Evolutionary conservation across 2,888 invertebrate species (phyloP), one percentile per base, ranked within the genome.

Genomic region (Willowsia nigromaculata): DNA sequence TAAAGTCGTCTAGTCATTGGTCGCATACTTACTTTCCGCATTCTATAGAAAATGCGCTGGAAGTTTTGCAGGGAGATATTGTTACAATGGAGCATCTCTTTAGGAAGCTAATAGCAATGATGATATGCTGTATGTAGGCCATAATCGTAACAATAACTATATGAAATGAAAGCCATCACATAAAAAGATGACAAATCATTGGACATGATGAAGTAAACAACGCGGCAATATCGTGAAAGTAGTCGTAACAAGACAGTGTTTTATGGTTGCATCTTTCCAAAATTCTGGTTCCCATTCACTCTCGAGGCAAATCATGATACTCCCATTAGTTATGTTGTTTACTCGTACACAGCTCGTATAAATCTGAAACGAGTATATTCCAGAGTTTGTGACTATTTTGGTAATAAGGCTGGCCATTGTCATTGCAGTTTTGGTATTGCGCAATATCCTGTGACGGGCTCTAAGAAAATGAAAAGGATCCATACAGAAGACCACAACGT

Each of bases 401-500:
- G 40, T 43, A 71, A 71, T 33, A 78, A 78, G 27, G 50, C 27
- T 27, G 22, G n/a, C 30, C 76, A 27, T 56, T 80, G 53, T 56
- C 50, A 30, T 76, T 80, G 25, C 50, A 90, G 90, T 90, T 71
- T 59, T 90, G 78, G 90, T 90, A 9, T 33, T 90, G 13, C 50
- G 86, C 40, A 90, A 90, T 78, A 86, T 90, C 81, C 62, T 90
- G 74, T 90, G 90, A 90, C 37, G 86, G 80, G 65, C 11, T 47
- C 13, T 18, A 47, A 81, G 43, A 22, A 62, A 81, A 18, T 7
- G 22, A 22, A 18, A 25, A 59, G 22, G 22, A 27, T 53, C 33
- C 56, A 0, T n/a, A 3, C 56, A 56, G 33, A 56, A 1, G 80
- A 15, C n/a, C n/a, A n/a, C 30, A 37, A 33, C 40, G 50, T 50